Conservation (phyloP, 2,113 vertebrate species). For the Ceyx melanurus region DNA sequence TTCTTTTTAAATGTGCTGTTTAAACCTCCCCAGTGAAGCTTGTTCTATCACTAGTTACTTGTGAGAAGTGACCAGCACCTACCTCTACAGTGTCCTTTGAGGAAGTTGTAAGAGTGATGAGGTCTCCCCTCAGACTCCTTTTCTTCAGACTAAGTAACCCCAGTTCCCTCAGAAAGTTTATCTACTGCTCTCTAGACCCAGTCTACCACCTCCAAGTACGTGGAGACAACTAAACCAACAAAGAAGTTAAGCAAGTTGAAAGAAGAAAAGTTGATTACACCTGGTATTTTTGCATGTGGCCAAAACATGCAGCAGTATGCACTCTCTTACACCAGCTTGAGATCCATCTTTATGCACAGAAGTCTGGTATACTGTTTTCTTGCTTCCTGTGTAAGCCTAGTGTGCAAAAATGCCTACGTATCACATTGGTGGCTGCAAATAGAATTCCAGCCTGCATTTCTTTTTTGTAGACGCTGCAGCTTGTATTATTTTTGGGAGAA, state of each 20-base stretch:
- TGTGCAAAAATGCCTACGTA: neutral
- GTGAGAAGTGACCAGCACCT: too few species aligned
- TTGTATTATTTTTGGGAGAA: neutral
- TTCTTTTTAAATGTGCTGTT: neutral
- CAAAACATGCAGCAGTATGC: neutral
- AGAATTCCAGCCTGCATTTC: neutral
- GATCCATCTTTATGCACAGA: neutral
- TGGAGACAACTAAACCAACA: neutral
- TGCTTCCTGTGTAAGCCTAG: neutral
- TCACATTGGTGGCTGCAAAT: neutral
- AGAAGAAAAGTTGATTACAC: rapidly evolving
- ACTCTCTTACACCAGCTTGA: rapidly evolving
- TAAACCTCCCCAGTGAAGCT: too few species aligned
- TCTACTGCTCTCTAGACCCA: too few species aligned
- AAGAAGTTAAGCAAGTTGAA: neutral
- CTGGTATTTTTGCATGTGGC: neutral
- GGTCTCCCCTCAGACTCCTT: neutral
- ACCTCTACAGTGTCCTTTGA: too few species aligned
- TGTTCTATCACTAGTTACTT: too few species aligned
- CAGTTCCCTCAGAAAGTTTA: too few species aligned
- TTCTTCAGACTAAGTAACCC: neutral
- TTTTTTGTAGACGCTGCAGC: neutral
- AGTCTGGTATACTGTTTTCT: neutral
- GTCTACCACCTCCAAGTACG: neutral
- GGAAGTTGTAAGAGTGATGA: too few species aligned